Evolutionary conservation across 2,888 invertebrate genomes (phyloP).

Genomic region (Patella pellucida): DNA sequence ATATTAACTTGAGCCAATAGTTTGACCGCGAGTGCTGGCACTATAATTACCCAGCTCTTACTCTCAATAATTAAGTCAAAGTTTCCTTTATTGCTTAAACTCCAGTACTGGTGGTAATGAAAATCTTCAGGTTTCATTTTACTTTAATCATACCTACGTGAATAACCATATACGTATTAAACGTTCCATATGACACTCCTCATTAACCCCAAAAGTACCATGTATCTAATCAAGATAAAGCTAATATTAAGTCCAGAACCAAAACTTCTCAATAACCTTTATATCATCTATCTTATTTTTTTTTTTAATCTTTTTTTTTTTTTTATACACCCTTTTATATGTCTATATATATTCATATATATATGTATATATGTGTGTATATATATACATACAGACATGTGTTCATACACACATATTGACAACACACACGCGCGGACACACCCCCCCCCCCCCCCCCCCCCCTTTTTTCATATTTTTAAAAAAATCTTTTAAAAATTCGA

Average conservation of each 20-base stretch:
- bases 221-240: constrained; percentile 2
- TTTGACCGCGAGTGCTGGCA: constrained; percentile 61
- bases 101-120: constrained; percentile 22
- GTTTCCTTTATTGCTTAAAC: constrained; percentile 19
- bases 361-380: too few relatives aligned
- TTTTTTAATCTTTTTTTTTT: too few relatives aligned
- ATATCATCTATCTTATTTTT: too few relatives aligned
- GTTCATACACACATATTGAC: too few relatives aligned
- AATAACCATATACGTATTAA: neutral
- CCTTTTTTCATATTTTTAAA: too few relatives aligned
- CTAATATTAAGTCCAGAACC: constrained; percentile 14
- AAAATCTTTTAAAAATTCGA: too few relatives aligned
- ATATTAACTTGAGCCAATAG: constrained; percentile 36
- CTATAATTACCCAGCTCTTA: constrained; percentile 36
- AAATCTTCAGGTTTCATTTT: neutral
- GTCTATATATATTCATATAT: too few relatives aligned
- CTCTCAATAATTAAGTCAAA: constrained; percentile 12
- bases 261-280: too few relatives aligned
- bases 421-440: too few relatives aligned
- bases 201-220: neutral
- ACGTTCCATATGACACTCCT: neutral
- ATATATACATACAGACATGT: too few relatives aligned
- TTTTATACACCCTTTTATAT: too few relatives aligned
- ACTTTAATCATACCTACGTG: neutral
- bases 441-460: too few relatives aligned